Evolutionary conservation across 2,797 vertebrate species (phyloP).

Genomic region (Macroramphosus scolopax): DNA sequence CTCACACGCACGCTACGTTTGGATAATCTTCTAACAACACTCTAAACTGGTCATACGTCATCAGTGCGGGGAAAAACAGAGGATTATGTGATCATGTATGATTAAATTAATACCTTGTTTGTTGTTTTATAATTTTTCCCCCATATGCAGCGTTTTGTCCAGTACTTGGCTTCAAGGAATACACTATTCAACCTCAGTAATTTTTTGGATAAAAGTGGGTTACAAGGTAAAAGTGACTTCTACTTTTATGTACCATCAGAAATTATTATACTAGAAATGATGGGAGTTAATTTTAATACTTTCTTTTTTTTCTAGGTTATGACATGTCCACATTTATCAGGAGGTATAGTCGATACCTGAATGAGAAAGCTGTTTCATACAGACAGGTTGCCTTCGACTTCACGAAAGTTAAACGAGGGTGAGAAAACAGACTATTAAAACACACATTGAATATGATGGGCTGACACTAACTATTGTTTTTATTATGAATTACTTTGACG

Average conservation of each 20-base stretch:
- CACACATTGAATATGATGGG: too few relatives aligned
- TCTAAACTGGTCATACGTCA: not conserved
- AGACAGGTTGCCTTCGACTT: constrained; percentile 99
- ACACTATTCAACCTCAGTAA: constrained; percentile 99
- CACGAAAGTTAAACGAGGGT: constrained; percentile 99
- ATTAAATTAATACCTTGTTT: not conserved
- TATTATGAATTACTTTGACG: not conserved
- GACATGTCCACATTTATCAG: constrained; percentile 99
- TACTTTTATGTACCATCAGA: not conserved
- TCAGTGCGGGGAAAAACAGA: not conserved
- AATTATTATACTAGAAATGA: not conserved
- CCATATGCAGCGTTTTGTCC: constrained; percentile 90
- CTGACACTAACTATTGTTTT: not conserved
- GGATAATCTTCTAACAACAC: not conserved
- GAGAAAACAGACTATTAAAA: too few relatives aligned
- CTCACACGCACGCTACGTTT: not conserved
- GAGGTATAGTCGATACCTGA: constrained; percentile 97
- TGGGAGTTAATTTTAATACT: not conserved
- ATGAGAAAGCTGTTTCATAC: constrained; percentile 99
- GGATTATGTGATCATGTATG: not conserved
- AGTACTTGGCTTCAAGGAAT: constrained; percentile 99
- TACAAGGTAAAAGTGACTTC: constrained; percentile 86
- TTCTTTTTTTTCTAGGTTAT: constrained; percentile 79
- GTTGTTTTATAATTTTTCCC: constrained; percentile 16
- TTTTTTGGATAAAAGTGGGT: constrained; percentile 99